Evolutionary conservation across 2,888 invertebrate genomes (phyloP).

Genomic region (Metallyticus violacea): DNA sequence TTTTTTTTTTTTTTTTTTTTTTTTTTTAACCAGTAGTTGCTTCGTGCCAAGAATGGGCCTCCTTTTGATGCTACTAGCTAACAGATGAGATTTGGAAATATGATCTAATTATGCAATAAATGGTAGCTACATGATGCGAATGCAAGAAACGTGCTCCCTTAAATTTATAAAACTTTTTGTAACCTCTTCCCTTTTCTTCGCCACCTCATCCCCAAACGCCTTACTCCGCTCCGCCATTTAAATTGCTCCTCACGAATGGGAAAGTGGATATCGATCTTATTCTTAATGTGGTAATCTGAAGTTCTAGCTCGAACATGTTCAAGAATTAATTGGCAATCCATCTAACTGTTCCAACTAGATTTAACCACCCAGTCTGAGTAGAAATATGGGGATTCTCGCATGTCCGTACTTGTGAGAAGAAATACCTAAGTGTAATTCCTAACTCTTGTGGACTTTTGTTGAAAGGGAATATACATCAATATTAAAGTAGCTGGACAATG

Average conservation of each 20-base stretch:
- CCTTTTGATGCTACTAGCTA: neutral
- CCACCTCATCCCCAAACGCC: neutral
- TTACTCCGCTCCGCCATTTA: neutral
- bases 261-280: neutral
- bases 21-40: too few relatives aligned
- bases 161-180: neutral
- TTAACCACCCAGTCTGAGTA: neutral
- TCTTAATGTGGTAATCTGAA: conserved; percentile 9
- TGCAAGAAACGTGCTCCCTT: neutral
- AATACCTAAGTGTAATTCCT: too few relatives aligned
- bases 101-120: neutral
- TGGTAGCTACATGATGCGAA: neutral
- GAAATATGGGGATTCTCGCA: neutral
- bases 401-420: neutral
- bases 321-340: conserved; percentile 24
- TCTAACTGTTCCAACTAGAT: conserved; percentile 8
- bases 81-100: neutral
- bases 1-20: too few relatives aligned
- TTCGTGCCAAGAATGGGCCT: too few relatives aligned
- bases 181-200: neutral
- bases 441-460: too few relatives aligned
- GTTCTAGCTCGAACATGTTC: neutral
- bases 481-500: too few relatives aligned
- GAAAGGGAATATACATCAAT: too few relatives aligned
- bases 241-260: neutral